phyloP scores from a whole-genome alignment of 2,888 invertebrate genomes.

The Clepsis dumicolana region DNA sequence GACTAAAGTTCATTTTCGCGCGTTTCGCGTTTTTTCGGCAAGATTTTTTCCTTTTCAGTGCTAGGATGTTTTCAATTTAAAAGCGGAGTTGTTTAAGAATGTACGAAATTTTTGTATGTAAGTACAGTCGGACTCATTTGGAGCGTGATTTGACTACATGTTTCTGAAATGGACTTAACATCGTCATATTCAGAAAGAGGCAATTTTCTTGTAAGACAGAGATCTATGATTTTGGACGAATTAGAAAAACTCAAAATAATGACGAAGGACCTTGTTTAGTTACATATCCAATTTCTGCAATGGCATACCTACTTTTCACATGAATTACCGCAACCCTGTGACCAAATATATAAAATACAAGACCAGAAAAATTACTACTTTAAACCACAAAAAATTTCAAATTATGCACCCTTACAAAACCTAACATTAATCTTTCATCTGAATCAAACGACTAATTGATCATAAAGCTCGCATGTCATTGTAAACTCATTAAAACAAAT shows the following conservation, averaged over 20 bases:
- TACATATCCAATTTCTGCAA: no score
- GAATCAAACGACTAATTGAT: constrained; percentile 27
- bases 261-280: no score
- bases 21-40: constrained; percentile 43
- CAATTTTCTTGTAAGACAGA: background rate
- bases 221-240: background rate
- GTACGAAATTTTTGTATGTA: constrained; percentile 35
- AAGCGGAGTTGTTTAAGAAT: constrained; percentile 39
- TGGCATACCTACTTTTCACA: no score
- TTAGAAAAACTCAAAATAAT: no score
- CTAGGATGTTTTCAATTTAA: constrained; percentile 43
- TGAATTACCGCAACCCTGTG: no score
- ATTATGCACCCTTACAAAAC: no score
- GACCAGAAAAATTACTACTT: no score
- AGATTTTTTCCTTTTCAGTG: constrained; percentile 41
- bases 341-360: no score
- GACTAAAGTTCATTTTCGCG: constrained; percentile 58
- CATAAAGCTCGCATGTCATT: constrained; percentile 32
- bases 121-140: constrained; percentile 32
- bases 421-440: constrained; percentile 13
- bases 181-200: background rate
- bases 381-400: no score
- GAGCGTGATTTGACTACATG: constrained; percentile 16
- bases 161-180: background rate
- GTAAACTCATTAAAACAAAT: constrained; percentile 40